These are phyloP conservation scores for Gisinianus flammeolus DNA, from an alignment of 2,888 invertebrate species.

Conservation along the genomic window DNA sequence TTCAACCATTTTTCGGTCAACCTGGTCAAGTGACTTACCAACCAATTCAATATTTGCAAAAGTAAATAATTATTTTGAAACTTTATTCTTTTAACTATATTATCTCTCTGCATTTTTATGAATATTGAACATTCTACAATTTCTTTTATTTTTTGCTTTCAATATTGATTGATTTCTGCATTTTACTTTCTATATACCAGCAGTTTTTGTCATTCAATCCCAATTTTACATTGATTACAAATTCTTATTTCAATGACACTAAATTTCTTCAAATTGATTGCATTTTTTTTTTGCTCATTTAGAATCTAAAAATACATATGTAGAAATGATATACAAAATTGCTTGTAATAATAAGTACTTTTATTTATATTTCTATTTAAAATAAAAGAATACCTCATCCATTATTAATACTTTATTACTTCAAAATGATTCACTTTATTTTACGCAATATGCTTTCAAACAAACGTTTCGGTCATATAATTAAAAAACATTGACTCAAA, in stretches of 20 bases:
- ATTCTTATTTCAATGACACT: not conserved
- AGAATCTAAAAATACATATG: too few species aligned
- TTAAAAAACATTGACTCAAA: too few species aligned
- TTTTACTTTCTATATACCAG: not conserved
- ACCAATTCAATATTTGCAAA: not conserved
- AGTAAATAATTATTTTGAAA: not conserved
- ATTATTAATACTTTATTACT: too few species aligned
- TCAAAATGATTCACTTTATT: too few species aligned
- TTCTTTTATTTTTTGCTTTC: not conserved
- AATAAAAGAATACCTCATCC: too few species aligned
- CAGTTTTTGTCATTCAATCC: not conserved
- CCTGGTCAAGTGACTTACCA: not conserved
- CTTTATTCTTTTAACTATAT: not conserved
- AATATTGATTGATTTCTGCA: not conserved
- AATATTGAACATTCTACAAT: not conserved
- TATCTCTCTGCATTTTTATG: not conserved
- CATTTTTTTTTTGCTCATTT: too few species aligned
- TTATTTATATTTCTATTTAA: too few species aligned
- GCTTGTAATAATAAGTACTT: too few species aligned
- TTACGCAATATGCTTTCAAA: too few species aligned
- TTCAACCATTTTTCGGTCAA: not conserved
- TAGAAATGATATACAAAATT: too few species aligned
- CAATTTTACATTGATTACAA: not conserved
- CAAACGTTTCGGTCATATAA: too few species aligned
- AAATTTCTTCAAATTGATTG: too few species aligned